Evolutionary conservation across 2,888 invertebrate species (phyloP), one percentile per base, ranked within the genome.

Genomic region (Scaptodrosophila latifasciaeformis): DNA sequence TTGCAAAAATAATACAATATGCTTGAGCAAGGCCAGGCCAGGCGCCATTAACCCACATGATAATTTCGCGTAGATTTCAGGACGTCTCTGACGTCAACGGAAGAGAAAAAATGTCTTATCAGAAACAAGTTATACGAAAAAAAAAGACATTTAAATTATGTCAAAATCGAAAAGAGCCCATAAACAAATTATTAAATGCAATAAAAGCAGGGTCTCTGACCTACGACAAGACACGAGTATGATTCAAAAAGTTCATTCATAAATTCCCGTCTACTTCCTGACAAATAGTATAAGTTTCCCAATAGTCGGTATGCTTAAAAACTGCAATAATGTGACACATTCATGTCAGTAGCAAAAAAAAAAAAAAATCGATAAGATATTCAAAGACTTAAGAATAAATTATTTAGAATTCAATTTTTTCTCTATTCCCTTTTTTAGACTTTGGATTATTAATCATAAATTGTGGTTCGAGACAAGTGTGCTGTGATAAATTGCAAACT

Each of bases 371-470:
- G 59, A 45, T 59, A 53, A 53, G 58, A 27, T 27, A 56, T 64
- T 65, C 57, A n/a, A 31, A n/a, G 55, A 42, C 44, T 59, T 71
- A 56, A 75, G 56, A 59, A 45, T 49, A 37, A 50, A 60, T 53
- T 44, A 56, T 61, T 65, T 1, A n/a, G 7, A 15, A 44, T 37
- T 75, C 68, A 63, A 24, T 24, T 24, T 5, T 24, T 24, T 3
- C 24, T 7, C 24, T n/a, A n/a, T n/a, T n/a, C n/a, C n/a, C 42
- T 35, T 18, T 17, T 18, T 2, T 60, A 64, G 59, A 75, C 75
- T 75, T 80, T 80, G 75, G 54, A 80, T 43, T 35, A 61, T 75
- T 78, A 68, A 54, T 75, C 81, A 75, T 64, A 52, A 37, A 31
- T 30, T 45, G 17, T n/a, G n/a, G n/a, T n/a, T n/a, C n/a, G n/a